Evolutionary conservation across 2,797 vertebrate species (phyloP), one percentile per base, ranked within the genome.

Genomic region (Notoglanidium macrostoma): DNA sequence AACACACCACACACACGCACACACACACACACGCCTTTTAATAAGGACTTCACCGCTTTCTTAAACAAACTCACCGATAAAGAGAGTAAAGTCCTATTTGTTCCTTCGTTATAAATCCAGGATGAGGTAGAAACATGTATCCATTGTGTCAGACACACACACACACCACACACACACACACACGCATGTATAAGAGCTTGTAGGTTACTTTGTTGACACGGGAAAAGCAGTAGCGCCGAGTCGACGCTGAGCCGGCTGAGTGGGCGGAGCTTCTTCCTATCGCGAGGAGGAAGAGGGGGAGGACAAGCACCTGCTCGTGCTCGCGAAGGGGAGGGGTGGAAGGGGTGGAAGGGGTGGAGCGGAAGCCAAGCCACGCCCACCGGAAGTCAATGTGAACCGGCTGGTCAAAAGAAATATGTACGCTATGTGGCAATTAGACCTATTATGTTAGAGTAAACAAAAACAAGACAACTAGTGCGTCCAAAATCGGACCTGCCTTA

Each of bases 281-380:
- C 92, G 35, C 26, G 11, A n/a, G 78, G 8, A 54, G 49, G 68
- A 82, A 17, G 82, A 29, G 32, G 32, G 55, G 40, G 54, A 23
- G 87, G 55, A 89, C 86, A 92, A 92, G 94, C 96, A 96, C 95
- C 95, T 96, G 95, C 96, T 95, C 92, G 84, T 14, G 2, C 51
- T 57, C 76, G 76, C 17, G 2, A 46, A 14, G 54, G 21, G 19
- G 29, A 57, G 77, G 78, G 11, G n/a, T 1, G 21, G 15, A 26
- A 14, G 3, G n/a, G 32, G 46, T 2, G 21, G 19, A 17, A 57
- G 77, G 78, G 11, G n/a, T 1, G 21, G 15, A 26, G 40, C 17
- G 26, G 17, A 65, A 46, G 32, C 11, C 23, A 29, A 49, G 40
- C 40, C 79, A 81, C 79, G 79, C 79, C 79, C 17, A 67, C 26